Percentiles rank a stretch among this genome's conserved stretches.
phyloP scores from a whole-genome alignment of 2,797 vertebrate species.

The Artibeus lituratus region DNA sequence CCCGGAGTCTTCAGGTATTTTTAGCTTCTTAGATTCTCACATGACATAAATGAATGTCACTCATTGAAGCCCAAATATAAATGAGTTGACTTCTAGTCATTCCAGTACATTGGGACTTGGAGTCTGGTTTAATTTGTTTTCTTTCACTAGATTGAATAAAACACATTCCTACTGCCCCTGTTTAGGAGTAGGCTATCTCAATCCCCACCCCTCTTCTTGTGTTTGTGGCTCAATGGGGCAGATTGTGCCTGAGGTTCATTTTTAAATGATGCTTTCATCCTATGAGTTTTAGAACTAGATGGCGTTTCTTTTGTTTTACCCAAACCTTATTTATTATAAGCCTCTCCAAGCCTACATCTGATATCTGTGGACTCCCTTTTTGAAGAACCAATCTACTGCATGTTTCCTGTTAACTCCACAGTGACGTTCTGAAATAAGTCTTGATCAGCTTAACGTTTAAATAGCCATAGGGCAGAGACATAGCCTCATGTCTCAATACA shows the following conservation, averaged over 20 bases:
- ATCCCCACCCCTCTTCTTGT: background rate
- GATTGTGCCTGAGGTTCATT: background rate
- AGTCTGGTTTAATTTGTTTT: background rate
- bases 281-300: background rate
- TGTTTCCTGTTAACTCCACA: background rate
- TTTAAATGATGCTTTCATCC: background rate
- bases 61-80: background rate
- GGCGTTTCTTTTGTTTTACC: background rate
- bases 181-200: background rate
- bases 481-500: background rate
- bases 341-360: background rate
- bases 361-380: background rate
- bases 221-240: background rate
- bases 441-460: constrained; percentile 14
- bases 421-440: background rate
- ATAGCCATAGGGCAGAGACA: background rate
- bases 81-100: background rate
- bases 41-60: background rate
- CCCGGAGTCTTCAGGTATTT: fast-evolving
- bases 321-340: background rate
- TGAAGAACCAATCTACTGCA: background rate
- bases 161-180: background rate
- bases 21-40: background rate
- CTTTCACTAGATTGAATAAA: background rate
- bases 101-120: background rate